A percentile compares a stretch with the other conserved stretches of the same genome.
These are phyloP conservation scores for Osmerus mordax DNA, from an alignment of 2,113 vertebrate genomes.

Conservation along the genomic window DNA sequence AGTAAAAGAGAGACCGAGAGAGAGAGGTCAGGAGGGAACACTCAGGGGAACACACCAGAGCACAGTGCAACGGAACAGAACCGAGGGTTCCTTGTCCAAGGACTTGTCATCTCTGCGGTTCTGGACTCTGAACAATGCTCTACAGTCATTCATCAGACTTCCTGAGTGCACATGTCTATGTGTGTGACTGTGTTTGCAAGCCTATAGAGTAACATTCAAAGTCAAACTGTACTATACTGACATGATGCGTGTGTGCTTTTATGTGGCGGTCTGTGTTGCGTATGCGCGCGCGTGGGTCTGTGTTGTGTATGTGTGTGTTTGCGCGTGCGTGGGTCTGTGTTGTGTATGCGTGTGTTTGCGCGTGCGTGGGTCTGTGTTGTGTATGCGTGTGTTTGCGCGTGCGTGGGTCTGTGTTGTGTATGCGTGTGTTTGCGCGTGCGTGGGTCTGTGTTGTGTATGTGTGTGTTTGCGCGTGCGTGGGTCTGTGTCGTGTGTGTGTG, in stretches of 20 bases:
- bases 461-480: background rate
- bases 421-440: background rate
- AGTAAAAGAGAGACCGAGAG: slow-evolving; percentile 5
- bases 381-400: too few relatives aligned
- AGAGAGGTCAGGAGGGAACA: background rate
- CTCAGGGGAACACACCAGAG: background rate
- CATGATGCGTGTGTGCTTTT: too few relatives aligned
- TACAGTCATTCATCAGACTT: slow-evolving; percentile 49
- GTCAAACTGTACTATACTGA: too few relatives aligned
- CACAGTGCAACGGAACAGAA: background rate
- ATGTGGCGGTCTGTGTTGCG: too few relatives aligned
- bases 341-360: too few relatives aligned
- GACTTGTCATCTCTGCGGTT: slow-evolving; percentile 41
- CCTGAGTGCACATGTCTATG: too few relatives aligned
- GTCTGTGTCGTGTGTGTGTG: slow-evolving; percentile 1
- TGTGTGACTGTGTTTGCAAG: too few relatives aligned
- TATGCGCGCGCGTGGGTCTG: background rate
- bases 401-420: too few relatives aligned
- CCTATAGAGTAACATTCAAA: too few relatives aligned
- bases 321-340: too few relatives aligned
- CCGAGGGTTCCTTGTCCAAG: slow-evolving; percentile 32
- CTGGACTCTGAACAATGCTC: background rate
- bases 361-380: too few relatives aligned
- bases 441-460: background rate
- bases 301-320: too few relatives aligned